Conservation (phyloP, 2,888 invertebrate genomes). For the Timema cristinae region DNA sequence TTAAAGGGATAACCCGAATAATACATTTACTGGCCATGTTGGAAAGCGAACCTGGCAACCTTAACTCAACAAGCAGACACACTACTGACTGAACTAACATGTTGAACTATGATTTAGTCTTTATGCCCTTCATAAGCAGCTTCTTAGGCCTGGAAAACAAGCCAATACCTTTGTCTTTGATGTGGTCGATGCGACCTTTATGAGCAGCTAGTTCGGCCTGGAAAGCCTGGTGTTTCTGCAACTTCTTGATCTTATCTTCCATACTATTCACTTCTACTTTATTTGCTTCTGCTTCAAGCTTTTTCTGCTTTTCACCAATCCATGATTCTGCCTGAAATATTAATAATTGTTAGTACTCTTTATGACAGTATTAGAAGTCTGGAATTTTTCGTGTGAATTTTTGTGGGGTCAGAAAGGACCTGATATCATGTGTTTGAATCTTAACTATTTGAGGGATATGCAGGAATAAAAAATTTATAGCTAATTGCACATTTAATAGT, state of each 20-base stretch:
- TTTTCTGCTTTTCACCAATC: constrained; percentile 89
- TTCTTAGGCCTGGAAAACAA: neutral
- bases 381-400: too few relatives aligned
- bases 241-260: constrained; percentile 92
- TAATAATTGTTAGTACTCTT: too few relatives aligned
- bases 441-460: too few relatives aligned
- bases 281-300: constrained; percentile 73
- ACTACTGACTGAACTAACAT: neutral
- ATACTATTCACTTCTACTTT: constrained; percentile 69
- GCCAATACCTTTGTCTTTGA: constrained; percentile 51
- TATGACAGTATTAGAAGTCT: too few relatives aligned
- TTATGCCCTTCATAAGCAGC: neutral
- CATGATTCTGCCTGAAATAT: constrained; percentile 66
- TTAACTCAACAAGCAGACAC: too few relatives aligned
- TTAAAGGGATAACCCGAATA: too few relatives aligned
- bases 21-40: too few relatives aligned
- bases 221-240: constrained; percentile 93
- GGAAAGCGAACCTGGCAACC: too few relatives aligned
- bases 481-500: too few relatives aligned
- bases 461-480: too few relatives aligned
- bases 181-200: constrained; percentile 77
- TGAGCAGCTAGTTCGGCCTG: constrained; percentile 89
- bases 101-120: neutral
- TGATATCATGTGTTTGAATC: too few relatives aligned
- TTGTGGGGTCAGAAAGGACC: too few relatives aligned